Evolutionary conservation across 2,113 vertebrate genomes (phyloP).

Genomic region (Mobula hypostoma): DNA sequence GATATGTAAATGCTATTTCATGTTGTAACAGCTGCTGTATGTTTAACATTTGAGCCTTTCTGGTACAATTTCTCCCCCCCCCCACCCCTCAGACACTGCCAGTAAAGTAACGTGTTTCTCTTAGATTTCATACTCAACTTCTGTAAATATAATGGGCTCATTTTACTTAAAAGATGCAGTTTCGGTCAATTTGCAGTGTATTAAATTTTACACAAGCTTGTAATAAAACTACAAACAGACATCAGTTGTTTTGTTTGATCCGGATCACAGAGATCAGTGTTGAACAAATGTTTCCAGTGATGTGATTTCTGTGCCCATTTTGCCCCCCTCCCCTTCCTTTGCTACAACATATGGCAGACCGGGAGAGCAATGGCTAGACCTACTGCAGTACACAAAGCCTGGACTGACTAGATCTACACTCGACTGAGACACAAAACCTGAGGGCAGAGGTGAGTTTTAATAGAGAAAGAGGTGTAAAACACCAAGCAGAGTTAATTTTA

Average conservation of each 20-base stretch:
- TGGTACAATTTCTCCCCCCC: not conserved
- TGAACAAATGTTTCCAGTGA: not conserved
- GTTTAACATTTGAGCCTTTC: not conserved
- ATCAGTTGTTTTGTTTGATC: not conserved
- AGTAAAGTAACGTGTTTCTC: not conserved
- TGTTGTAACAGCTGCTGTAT: conserved; percentile 5
- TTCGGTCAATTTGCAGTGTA: not conserved
- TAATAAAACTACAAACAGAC: conserved; percentile 25
- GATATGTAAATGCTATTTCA: not conserved
- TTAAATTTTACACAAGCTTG: conserved; percentile 34
- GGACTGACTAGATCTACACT: no score
- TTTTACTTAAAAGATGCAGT: conserved; percentile 7
- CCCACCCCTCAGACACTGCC: not conserved
- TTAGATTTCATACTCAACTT: not conserved
- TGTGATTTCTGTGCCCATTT: not conserved
- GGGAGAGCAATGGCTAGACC: not conserved
- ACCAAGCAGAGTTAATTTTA: no score
- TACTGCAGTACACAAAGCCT: no score
- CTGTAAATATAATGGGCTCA: conserved; percentile 3
- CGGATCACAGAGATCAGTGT: not conserved
- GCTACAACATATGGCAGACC: not conserved
- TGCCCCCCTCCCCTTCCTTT: not conserved
- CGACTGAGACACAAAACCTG: no score
- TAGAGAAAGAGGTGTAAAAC: no score
- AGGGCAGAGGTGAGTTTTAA: no score